Base-by-base conservation (phyloP, 2,888 invertebrate species). In the Brachynemurus nebulosus region DNA sequence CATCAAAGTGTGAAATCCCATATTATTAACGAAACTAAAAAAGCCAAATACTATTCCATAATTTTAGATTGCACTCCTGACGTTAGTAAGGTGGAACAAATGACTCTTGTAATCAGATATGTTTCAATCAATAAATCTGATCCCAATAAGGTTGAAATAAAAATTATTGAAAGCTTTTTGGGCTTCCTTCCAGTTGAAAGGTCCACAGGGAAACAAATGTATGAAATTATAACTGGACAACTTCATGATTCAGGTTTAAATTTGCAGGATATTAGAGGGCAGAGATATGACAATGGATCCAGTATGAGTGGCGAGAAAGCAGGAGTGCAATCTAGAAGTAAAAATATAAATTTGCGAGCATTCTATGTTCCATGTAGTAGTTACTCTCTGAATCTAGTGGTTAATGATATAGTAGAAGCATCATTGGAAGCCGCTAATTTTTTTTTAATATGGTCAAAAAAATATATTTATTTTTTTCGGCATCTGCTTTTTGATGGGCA, bases 311-410 rank as follows among this genome's bases (percentile, higher is more conserved):
- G 51, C 18, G 47, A 49, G n/a, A n/a, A n/a, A n/a, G n/a, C n/a
- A n/a, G n/a, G n/a, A n/a, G n/a, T n/a, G n/a, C n/a, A n/a, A n/a
- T n/a, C n/a, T n/a, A n/a, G n/a, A n/a, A n/a, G n/a, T n/a, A n/a
- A n/a, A n/a, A n/a, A n/a, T n/a, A n/a, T n/a, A 42, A 49, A 53
- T 50, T 45, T 50, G 25, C 47, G 49, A 45, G 54, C 51, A 42
- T 52, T 54, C 42, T 52, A 43, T 42, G 45, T 53, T 44, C 53
- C 54, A 18, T 54, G 54, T 47, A 44, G 45, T 42, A 47, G 50
- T 2, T 51, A 52, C 38, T 45, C 50, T 36, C 47, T 55, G 17
- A 54, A 54, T 50, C 45, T 53, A 14, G 45, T 50, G 11, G 48
- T 54, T 25, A 52, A 48, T 48, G 50, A 53, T 47, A 48, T 46